phyloP scores from a whole-genome alignment of 2,113 vertebrate species.

The Butorides virescens region DNA sequence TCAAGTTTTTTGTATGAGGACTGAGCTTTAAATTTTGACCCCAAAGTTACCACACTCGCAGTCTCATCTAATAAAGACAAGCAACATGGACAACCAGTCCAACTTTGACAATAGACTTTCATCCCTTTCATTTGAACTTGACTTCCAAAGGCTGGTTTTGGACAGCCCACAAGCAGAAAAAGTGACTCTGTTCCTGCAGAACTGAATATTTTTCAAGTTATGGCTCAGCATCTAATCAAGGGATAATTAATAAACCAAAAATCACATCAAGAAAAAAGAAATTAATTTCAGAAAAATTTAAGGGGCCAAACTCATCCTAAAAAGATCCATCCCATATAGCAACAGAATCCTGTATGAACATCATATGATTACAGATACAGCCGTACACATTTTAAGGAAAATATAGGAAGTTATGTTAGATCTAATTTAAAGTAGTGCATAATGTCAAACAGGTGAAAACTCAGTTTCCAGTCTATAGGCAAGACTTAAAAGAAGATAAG shows the following conservation, averaged over 20 bases:
- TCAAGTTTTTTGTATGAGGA: background rate
- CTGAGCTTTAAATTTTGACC: background rate
- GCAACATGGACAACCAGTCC: background rate
- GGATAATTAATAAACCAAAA: background rate
- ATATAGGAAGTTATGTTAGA: background rate
- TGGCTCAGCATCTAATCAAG: background rate
- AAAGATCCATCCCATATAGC: background rate
- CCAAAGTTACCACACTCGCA: background rate
- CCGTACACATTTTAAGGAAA: background rate
- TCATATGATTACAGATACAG: background rate
- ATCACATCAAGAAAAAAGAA: background rate
- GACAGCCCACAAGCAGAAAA: background rate
- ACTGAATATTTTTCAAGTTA: background rate
- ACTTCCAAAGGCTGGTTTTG: background rate
- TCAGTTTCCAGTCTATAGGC: background rate
- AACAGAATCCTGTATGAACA: background rate
- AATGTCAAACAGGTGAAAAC: background rate
- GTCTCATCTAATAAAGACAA: background rate
- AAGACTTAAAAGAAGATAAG: background rate
- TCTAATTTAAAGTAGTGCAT: background rate
- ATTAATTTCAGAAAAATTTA: background rate
- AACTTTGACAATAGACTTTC: background rate
- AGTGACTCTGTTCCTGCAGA: background rate
- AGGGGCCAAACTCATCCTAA: background rate
- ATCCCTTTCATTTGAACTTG: background rate